A percentile compares a stretch with the other conserved stretches of the same genome.
Conservation (phyloP, 2,888 invertebrate species). For the Stenichneumon culpator region DNA sequence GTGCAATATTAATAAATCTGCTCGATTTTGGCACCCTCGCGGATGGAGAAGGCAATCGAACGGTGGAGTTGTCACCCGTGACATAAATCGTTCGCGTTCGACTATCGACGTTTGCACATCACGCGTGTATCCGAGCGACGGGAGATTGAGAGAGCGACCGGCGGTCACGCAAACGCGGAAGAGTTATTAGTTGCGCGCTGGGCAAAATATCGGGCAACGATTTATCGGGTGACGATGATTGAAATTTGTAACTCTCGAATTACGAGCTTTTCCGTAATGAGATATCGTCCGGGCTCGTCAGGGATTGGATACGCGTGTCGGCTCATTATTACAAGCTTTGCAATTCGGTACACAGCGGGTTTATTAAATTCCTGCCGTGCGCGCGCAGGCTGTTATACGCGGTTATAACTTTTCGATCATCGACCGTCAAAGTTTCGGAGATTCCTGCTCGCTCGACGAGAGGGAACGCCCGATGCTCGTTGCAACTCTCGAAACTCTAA, state of each 20-base stretch:
- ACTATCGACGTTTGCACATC: slow-evolving; percentile 47
- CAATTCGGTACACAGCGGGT: background rate
- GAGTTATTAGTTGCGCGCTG: slow-evolving; percentile 22
- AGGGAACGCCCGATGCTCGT: slow-evolving; percentile 40
- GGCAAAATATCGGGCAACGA: slow-evolving; percentile 5
- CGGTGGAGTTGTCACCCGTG: slow-evolving; percentile 26
- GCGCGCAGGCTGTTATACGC: background rate
- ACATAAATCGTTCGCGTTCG: slow-evolving; percentile 45
- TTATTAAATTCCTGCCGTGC: background rate
- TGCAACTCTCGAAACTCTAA: slow-evolving; percentile 64
- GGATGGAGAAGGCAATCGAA: slow-evolving; percentile 15
- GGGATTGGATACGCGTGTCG: background rate
- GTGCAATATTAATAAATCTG: background rate
- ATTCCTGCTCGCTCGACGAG: slow-evolving; percentile 22
- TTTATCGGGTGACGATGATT: slow-evolving; percentile 25
- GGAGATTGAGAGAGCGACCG: background rate
- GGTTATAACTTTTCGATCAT: slow-evolving; percentile 16
- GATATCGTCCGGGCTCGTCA: background rate
- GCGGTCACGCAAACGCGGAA: slow-evolving; percentile 8
- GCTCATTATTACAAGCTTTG: background rate
- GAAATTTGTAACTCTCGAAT: slow-evolving; percentile 7
- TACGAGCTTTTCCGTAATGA: slow-evolving; percentile 3
- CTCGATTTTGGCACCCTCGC: background rate
- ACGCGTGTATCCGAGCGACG: slow-evolving; percentile 38
- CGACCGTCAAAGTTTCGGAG: slow-evolving; percentile 44